These are phyloP conservation scores for Geotrupes spiniger DNA, from an alignment of 2,888 invertebrate species.

Conservation along the genomic window DNA sequence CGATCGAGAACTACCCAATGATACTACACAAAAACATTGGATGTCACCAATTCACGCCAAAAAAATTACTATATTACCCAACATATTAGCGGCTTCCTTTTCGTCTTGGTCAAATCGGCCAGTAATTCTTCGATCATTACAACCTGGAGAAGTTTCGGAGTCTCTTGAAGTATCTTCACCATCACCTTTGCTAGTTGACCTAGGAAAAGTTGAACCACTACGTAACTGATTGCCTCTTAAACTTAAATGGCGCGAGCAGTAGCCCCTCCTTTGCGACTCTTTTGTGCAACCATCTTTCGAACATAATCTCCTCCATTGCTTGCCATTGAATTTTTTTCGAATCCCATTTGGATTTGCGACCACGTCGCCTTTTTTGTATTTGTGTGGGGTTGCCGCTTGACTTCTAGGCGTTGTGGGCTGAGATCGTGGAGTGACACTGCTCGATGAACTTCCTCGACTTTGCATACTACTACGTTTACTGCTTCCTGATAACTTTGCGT, in stretches of 20 bases:
- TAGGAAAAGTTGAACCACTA: slow-evolving; percentile 48
- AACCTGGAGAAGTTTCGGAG: slow-evolving; percentile 85
- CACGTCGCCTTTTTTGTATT: slow-evolving; percentile 96
- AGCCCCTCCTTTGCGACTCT: slow-evolving; percentile 96
- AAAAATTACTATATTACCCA: slow-evolving; percentile 57
- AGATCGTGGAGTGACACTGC: slow-evolving; percentile 85
- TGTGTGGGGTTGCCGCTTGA: slow-evolving; percentile 91
- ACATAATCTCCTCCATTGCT: slow-evolving; percentile 97
- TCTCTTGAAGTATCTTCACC: slow-evolving; percentile 90
- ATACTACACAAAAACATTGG: too few species aligned
- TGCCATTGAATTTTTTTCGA: slow-evolving; percentile 98
- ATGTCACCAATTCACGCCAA: too few species aligned
- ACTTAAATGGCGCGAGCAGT: slow-evolving; percentile 93
- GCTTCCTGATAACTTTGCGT: slow-evolving; percentile 71
- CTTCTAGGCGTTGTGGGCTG: slow-evolving; percentile 85
- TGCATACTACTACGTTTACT: slow-evolving; percentile 89
- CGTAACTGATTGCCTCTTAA: slow-evolving; percentile 55
- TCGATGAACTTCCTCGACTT: slow-evolving; percentile 88
- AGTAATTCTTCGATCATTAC: slow-evolving; percentile 67
- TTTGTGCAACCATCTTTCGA: slow-evolving; percentile 93
- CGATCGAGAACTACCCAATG: slow-evolving; percentile 88
- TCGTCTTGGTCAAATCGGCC: slow-evolving; percentile 91
- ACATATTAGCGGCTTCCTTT: slow-evolving; percentile 95
- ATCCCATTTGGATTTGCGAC: slow-evolving; percentile 93
- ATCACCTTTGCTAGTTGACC: slow-evolving; percentile 58